These are phyloP conservation scores for Bujurquina vittata DNA, from an alignment of 2,113 vertebrate genomes.

Conservation along the genomic window DNA sequence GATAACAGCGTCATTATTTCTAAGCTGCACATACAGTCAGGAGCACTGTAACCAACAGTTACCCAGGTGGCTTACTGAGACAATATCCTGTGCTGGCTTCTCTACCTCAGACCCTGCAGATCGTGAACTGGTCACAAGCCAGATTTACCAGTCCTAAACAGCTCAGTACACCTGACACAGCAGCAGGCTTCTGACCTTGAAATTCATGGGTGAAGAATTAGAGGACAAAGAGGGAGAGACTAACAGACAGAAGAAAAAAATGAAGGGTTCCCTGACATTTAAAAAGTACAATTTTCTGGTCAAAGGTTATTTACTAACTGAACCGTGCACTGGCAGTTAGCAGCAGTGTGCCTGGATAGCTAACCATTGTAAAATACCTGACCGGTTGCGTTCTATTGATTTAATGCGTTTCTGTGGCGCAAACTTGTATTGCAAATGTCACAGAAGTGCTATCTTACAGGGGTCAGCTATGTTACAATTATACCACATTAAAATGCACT, in stretches of 20 bases:
- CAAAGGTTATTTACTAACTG: constrained; percentile 14
- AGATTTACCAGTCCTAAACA: constrained; percentile 43
- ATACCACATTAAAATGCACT: background rate
- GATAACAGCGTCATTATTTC: constrained; percentile 2
- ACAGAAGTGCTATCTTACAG: background rate
- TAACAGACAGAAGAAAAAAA: background rate
- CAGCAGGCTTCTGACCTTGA: constrained; percentile 42
- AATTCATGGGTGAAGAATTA: constrained; percentile 21
- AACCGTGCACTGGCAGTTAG: constrained; percentile 25
- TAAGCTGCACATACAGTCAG: constrained; percentile 50
- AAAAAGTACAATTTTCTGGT: background rate
- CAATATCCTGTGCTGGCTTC: constrained; percentile 72
- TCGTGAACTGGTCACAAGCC: constrained; percentile 48
- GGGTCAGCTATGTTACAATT: background rate
- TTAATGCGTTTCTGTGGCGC: background rate
- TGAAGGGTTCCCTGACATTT: background rate
- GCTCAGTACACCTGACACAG: constrained; percentile 43
- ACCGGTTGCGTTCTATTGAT: background rate
- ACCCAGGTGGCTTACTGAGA: constrained; percentile 66
- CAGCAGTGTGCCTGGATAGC: constrained; percentile 27
- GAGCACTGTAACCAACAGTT: constrained; percentile 56
- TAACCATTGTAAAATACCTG: background rate
- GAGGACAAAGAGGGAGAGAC: background rate
- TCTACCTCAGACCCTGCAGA: constrained; percentile 39
- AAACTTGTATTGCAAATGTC: background rate